Evolutionary conservation across 2,113 vertebrate genomes (phyloP).

Genomic region (Hypocryptadius cinnamomeus): DNA sequence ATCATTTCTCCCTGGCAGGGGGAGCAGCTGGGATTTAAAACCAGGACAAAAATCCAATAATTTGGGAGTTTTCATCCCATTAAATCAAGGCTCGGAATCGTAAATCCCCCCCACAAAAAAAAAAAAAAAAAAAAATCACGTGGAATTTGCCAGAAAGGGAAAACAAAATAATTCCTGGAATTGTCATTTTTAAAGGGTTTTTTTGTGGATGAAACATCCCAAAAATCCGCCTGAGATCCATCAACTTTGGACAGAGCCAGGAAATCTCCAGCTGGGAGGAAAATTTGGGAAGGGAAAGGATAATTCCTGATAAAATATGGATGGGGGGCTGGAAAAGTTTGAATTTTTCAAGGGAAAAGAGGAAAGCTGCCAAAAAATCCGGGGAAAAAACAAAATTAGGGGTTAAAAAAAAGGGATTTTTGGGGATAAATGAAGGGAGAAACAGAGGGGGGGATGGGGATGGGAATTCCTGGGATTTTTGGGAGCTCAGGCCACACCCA

Average conservation of each 20-base stretch:
- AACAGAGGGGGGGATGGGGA: too few species aligned
- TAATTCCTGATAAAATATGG: constrained; percentile 72
- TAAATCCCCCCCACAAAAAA: not conserved
- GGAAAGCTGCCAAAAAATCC: not conserved
- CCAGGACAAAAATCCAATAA: not conserved
- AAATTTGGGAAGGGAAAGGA: not conserved
- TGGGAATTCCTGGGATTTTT: not conserved
- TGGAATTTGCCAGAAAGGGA: not conserved
- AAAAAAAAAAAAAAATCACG: not conserved
- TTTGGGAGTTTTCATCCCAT: not conserved
- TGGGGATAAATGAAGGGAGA: not conserved
- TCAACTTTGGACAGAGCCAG: constrained; percentile 41
- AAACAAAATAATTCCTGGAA: not conserved
- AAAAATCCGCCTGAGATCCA: constrained; percentile 12
- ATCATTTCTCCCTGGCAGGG: not conserved
- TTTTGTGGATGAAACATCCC: not conserved
- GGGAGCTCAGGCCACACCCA: not conserved
- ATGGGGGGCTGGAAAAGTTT: constrained; percentile 45
- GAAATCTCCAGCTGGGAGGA: constrained; percentile 53
- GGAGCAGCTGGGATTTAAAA: constrained; percentile 50
- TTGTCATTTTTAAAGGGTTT: not conserved
- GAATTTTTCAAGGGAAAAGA: constrained; percentile 68
- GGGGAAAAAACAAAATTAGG: not conserved
- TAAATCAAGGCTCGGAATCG: constrained; percentile 30
- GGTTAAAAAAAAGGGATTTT: not conserved